These are phyloP conservation scores for Coptodon bakossiorum DNA, from an alignment of 2,113 vertebrate species.

Conservation along the genomic window DNA sequence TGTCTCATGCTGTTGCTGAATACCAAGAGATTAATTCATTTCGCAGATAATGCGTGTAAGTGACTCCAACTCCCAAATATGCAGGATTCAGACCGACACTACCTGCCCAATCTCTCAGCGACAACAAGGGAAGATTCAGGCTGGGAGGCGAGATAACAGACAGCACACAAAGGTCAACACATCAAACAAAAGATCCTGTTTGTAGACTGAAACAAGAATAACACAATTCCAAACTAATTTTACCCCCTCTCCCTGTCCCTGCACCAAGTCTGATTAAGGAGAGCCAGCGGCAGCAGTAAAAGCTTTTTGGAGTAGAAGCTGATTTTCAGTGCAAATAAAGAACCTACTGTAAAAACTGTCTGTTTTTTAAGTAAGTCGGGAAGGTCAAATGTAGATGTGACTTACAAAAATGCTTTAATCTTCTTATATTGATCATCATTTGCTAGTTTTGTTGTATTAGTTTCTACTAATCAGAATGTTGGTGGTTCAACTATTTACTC, in stretches of 20 bases:
- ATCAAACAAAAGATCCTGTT: neutral
- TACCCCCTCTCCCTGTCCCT: neutral
- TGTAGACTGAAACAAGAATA: neutral
- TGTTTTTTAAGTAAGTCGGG: neutral
- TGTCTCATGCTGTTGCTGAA: conserved; percentile 42
- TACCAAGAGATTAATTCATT: conserved; percentile 44
- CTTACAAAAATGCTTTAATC: neutral
- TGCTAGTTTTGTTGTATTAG: neutral
- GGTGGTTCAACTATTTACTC: neutral
- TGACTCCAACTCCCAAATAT: neutral
- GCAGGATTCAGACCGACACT: neutral
- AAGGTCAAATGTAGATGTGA: neutral
- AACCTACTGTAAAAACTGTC: neutral
- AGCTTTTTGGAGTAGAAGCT: neutral
- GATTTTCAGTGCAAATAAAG: neutral
- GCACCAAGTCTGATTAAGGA: neutral
- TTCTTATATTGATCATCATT: neutral
- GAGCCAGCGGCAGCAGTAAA: neutral
- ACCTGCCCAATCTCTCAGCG: conserved; percentile 13
- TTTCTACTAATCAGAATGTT: neutral
- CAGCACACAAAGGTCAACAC: conserved; percentile 5
- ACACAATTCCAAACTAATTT: neutral
- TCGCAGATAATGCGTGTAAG: conserved; percentile 31
- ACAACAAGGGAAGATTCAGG: conserved; percentile 5
- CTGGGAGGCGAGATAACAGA: conserved; percentile 30